Percentiles rank a stretch among this genome's conserved stretches.
Evolutionary conservation across 2,888 invertebrate genomes (phyloP).

Genomic region (Cephus sareptanus): DNA sequence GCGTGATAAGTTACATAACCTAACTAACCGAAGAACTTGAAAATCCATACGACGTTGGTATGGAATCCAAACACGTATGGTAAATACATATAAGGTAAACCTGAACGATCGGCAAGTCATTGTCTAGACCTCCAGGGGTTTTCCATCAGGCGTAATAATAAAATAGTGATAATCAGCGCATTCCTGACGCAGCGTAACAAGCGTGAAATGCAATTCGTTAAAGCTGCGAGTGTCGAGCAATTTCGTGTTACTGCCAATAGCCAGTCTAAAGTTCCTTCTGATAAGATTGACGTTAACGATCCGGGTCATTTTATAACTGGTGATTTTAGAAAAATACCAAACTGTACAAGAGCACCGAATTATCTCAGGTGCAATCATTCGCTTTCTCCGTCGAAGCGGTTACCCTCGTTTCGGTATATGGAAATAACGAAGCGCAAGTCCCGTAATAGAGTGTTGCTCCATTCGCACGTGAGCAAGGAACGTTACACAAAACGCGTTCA

Average conservation of each 20-base stretch:
- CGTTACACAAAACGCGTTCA: background rate
- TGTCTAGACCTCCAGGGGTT: background rate
- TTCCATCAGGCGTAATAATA: background rate
- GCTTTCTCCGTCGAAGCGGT: slow-evolving; percentile 36
- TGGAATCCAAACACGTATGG: background rate
- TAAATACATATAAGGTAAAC: background rate
- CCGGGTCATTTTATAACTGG: background rate
- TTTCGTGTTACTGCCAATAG: background rate
- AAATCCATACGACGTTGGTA: background rate
- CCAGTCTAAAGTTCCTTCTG: background rate
- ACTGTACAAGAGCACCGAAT: slow-evolving; percentile 10
- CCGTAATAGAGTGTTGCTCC: background rate
- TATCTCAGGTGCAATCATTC: slow-evolving; percentile 32
- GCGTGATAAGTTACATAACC: background rate
- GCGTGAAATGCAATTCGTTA: background rate
- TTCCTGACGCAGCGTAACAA: background rate
- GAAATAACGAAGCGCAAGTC: slow-evolving; percentile 8
- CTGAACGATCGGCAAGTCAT: background rate
- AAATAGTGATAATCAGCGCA: background rate
- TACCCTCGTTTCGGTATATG: slow-evolving; percentile 34
- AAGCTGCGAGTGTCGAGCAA: background rate
- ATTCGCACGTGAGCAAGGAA: background rate
- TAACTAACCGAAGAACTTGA: background rate
- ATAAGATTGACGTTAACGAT: background rate
- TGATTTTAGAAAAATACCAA: background rate